These are phyloP conservation scores for Tragelaphus scriptus DNA, from an alignment of 2,113 vertebrate genomes.

Conservation along the genomic window DNA sequence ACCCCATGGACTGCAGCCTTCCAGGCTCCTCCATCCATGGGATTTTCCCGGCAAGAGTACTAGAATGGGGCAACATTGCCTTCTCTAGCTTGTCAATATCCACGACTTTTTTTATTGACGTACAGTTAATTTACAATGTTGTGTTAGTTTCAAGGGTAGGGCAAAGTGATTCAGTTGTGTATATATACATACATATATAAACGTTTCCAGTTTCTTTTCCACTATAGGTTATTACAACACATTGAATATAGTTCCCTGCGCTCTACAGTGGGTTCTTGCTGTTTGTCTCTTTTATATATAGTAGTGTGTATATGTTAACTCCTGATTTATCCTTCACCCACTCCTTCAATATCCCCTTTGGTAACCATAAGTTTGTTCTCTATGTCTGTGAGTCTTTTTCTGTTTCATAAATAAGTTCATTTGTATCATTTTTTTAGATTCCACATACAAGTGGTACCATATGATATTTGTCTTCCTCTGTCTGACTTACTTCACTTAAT, in stretches of 20 bases:
- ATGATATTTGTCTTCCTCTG: neutral
- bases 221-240: neutral
- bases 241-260: neutral
- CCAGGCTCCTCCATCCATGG: too few species aligned
- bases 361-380: neutral
- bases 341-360: neutral
- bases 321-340: neutral
- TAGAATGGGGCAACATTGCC: too few species aligned
- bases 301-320: neutral
- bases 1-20: too few species aligned
- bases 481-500: neutral
- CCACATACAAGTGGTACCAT: neutral
- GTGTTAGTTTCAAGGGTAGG: neutral
- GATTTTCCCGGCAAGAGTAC: too few species aligned
- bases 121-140: neutral
- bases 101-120: neutral
- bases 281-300: neutral
- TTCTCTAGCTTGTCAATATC: neutral
- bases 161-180: neutral
- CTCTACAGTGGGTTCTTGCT: neutral
- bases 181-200: neutral
- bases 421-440: neutral
- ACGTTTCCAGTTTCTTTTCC: neutral
- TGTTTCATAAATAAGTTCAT: neutral
- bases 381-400: neutral